Evolutionary conservation across 2,113 vertebrate species (phyloP).

Genomic region (Tachycineta bicolor): DNA sequence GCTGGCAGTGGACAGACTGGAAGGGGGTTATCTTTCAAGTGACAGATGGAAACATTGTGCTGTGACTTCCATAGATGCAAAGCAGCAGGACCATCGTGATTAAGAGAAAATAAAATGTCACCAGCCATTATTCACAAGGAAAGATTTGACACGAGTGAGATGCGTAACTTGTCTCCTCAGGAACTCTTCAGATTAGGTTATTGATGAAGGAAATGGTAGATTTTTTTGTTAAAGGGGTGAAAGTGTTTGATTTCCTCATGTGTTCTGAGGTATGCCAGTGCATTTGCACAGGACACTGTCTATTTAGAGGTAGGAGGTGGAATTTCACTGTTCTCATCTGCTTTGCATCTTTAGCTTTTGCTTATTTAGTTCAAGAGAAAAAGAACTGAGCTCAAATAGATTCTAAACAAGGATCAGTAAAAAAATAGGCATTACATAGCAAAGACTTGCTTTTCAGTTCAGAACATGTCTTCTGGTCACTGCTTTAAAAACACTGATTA

Average conservation of each 20-base stretch:
- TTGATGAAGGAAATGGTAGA: background rate
- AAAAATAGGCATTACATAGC: background rate
- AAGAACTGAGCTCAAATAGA: background rate
- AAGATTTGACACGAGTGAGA: background rate
- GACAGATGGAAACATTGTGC: background rate
- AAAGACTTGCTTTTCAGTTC: background rate
- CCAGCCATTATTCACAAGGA: background rate
- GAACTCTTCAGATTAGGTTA: background rate
- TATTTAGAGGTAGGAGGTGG: background rate
- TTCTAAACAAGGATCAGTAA: background rate
- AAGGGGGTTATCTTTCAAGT: background rate
- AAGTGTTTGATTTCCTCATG: background rate
- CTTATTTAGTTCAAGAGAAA: background rate
- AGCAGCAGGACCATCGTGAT: slow-evolving; percentile 15
- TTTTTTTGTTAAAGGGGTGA: background rate
- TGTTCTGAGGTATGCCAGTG: background rate
- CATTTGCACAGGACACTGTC: background rate
- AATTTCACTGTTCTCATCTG: background rate
- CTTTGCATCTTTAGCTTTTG: background rate
- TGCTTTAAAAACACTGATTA: background rate
- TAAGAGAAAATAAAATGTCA: slow-evolving; percentile 14
- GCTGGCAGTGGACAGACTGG: background rate
- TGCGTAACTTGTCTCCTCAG: background rate
- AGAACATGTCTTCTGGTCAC: background rate
- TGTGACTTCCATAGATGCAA: background rate